Conservation (phyloP, 1,140 invertebrate species). For the Cotesia typhae region DNA sequence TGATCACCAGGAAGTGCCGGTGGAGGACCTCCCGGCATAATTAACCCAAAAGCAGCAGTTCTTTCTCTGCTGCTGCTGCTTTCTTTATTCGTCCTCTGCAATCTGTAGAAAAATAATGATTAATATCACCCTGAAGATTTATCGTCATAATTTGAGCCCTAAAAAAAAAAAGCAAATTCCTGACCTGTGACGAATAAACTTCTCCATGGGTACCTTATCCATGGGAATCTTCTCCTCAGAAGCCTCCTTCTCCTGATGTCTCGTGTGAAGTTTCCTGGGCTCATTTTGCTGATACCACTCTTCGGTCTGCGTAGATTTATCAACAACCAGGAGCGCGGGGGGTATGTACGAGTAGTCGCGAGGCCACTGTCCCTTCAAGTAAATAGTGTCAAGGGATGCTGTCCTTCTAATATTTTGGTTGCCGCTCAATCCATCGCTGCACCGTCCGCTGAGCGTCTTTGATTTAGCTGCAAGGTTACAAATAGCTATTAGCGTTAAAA, state of each 20-base stretch:
- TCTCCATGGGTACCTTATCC: constrained; percentile 65
- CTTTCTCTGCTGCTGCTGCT: constrained; percentile 64
- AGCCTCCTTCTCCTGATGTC: constrained; percentile 45
- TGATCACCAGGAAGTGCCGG: constrained; percentile 63
- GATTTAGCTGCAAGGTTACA: constrained; percentile 68
- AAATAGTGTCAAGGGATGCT: constrained; percentile 80
- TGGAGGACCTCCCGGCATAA: constrained; percentile 62
- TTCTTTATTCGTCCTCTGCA: constrained; percentile 65
- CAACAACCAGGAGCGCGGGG: constrained; percentile 73
- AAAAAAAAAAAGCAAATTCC: constrained; percentile 17
- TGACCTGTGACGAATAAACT: constrained; percentile 67
- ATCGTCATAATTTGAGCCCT: constrained; percentile 24
- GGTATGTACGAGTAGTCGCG: constrained; percentile 74
- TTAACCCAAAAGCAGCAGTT: constrained; percentile 64
- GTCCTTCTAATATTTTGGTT: constrained; percentile 75
- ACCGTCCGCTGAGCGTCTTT: constrained; percentile 67
- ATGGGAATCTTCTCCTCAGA: constrained; percentile 61
- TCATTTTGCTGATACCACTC: constrained; percentile 68
- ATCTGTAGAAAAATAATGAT: constrained; percentile 44
- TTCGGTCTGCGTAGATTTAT: constrained; percentile 81
- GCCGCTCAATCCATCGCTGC: constrained; percentile 61
- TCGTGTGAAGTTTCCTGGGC: constrained; percentile 63
- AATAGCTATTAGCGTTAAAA: constrained; percentile 7
- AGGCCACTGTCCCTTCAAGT: constrained; percentile 80
- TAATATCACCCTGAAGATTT: no score